Evolutionary conservation across 2,113 vertebrate genomes (phyloP).

Genomic region (Lamprologus tigripictilis): DNA sequence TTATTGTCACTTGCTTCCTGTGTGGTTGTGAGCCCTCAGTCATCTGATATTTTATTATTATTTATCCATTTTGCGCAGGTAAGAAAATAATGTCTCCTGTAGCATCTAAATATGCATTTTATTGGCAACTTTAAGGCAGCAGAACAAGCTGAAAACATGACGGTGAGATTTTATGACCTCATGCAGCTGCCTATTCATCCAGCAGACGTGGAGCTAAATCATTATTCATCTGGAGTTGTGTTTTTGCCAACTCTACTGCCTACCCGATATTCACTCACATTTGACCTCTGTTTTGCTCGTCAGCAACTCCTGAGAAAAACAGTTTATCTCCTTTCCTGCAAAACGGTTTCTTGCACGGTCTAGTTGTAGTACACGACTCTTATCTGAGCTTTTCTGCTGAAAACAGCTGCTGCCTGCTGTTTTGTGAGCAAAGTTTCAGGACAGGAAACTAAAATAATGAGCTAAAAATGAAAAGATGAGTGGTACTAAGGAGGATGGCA

Average conservation of each 20-base stretch:
- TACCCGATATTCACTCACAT: background rate
- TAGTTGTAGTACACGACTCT: background rate
- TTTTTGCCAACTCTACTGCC: background rate
- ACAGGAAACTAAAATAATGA: background rate
- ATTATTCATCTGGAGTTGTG: background rate
- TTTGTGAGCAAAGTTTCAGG: background rate
- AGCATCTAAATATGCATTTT: background rate
- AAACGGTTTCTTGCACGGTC: background rate
- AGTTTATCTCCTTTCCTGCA: background rate
- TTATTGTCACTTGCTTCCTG: fast-evolving
- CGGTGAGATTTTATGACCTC: background rate
- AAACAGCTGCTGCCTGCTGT: background rate
- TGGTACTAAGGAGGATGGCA: background rate
- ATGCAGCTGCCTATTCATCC: background rate
- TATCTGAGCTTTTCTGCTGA: background rate
- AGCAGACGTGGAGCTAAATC: background rate
- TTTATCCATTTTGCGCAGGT: background rate
- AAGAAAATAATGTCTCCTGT: background rate
- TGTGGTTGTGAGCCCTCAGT: background rate
- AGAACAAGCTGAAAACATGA: background rate
- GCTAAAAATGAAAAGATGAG: background rate
- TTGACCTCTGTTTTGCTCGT: background rate
- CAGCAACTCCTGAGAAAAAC: background rate
- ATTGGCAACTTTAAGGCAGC: background rate
- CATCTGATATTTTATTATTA: background rate